Evolutionary conservation across 1,140 invertebrate genomes (phyloP).

Genomic region (Chironomus tepperi): DNA sequence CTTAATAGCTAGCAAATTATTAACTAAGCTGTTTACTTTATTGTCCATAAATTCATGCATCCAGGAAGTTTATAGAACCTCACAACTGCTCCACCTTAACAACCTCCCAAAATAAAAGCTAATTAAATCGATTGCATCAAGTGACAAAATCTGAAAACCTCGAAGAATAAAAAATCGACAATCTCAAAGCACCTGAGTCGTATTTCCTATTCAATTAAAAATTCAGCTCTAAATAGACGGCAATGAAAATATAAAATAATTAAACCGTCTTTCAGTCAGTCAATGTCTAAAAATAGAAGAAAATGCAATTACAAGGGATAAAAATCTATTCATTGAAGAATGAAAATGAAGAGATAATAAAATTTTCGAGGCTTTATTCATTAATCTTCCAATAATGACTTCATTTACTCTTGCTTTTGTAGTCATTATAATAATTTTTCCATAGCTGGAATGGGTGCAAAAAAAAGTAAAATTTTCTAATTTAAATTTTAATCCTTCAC

Average conservation of each 20-base stretch:
- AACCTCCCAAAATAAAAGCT: no score
- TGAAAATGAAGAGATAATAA: conserved; percentile 15
- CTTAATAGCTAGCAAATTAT: no score
- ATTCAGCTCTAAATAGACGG: not conserved
- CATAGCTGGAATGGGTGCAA: not conserved
- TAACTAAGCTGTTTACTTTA: no score
- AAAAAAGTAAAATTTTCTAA: conserved; percentile 11
- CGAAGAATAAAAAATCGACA: no score
- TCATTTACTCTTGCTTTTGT: conserved; percentile 17
- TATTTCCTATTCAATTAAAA: not conserved
- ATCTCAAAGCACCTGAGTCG: no score
- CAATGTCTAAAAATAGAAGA: no score
- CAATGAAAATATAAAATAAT: not conserved
- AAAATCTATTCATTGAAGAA: not conserved
- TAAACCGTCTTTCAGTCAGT: not conserved
- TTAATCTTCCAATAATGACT: conserved; percentile 21
- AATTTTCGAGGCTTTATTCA: conserved; percentile 17
- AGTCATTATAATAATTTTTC: no score
- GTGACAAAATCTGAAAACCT: no score
- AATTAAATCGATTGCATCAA: no score
- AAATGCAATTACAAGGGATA: not conserved
- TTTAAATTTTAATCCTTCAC: conserved; percentile 19
- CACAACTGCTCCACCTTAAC: no score
- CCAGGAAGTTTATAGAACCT: no score
- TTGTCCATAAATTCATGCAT: no score